phyloP scores from a whole-genome alignment of 2,797 vertebrate genomes.

The Pipistrellus pygmaeus region DNA sequence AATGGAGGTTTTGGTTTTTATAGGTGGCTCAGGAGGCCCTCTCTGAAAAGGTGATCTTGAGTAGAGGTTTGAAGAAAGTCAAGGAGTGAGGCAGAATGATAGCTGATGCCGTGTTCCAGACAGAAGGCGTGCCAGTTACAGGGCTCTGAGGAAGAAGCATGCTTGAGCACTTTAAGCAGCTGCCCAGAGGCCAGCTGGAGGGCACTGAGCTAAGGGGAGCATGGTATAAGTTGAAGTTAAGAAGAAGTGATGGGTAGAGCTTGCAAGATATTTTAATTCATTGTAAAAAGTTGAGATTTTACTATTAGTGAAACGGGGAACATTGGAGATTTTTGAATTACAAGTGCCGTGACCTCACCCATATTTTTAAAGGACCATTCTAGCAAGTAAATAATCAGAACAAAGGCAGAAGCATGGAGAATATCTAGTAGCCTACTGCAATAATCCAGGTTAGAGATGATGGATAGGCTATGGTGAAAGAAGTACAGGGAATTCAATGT shows the following conservation, averaged over 20 bases:
- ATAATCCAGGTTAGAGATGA: background rate
- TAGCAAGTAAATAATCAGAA: background rate
- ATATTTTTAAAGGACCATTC: background rate
- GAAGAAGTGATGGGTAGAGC: background rate
- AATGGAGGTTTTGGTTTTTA: background rate
- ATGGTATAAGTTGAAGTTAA: background rate
- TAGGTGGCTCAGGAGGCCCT: background rate
- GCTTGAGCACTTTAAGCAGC: background rate
- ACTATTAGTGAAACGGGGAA: background rate
- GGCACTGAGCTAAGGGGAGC: background rate
- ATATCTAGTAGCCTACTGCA: background rate
- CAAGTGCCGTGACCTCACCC: background rate
- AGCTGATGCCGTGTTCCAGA: background rate
- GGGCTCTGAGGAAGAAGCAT: background rate
- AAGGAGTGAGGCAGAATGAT: background rate
- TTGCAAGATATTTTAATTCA: background rate
- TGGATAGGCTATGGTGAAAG: background rate
- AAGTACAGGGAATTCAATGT: background rate
- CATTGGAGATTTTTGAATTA: background rate
- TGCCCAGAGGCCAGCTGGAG: background rate
- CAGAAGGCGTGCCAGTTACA: background rate
- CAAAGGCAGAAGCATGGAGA: background rate
- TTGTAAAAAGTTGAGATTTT: background rate
- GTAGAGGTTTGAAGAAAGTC: background rate
- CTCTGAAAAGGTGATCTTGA: background rate